Evolutionary conservation across 1,140 invertebrate genomes (phyloP).

Genomic region (Nilaparvata lugens): DNA sequence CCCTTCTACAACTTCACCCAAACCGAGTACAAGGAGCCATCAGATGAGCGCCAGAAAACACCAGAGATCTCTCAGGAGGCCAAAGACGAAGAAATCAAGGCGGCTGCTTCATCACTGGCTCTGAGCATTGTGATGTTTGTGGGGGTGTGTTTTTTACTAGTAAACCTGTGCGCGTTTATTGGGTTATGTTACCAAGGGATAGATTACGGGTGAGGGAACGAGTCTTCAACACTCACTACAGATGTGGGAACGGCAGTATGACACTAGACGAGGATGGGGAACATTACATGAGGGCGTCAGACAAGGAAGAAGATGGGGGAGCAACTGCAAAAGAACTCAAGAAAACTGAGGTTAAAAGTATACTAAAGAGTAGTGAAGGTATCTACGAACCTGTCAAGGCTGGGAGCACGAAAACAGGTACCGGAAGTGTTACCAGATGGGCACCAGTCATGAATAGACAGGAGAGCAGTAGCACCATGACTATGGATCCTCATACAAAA

Average conservation of each 20-base stretch:
- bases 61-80: neutral
- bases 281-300: slow-evolving; percentile 20
- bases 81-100: slow-evolving; percentile 8
- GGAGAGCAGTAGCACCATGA: slow-evolving; percentile 57
- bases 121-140: slow-evolving; percentile 66
- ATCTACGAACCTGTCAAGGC: slow-evolving; percentile 44
- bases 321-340: slow-evolving; percentile 39
- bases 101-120: slow-evolving; percentile 32
- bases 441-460: slow-evolving; percentile 58
- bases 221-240: slow-evolving; percentile 33
- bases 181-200: slow-evolving; percentile 66
- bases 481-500: slow-evolving; percentile 70
- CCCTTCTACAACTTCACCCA: slow-evolving; percentile 25
- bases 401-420: slow-evolving; percentile 21
- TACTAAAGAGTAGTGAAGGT: slow-evolving; percentile 44
- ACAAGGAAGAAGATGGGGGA: slow-evolving; percentile 28
- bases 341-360: slow-evolving; percentile 38
- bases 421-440: slow-evolving; percentile 45
- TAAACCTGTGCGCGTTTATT: slow-evolving; percentile 68
- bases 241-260: slow-evolving; percentile 26
- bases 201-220: slow-evolving; percentile 43
- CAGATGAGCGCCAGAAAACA: slow-evolving; percentile 17
- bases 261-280: slow-evolving; percentile 23
- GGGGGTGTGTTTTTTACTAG: slow-evolving; percentile 65
- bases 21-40: slow-evolving; percentile 30